phyloP scores from a whole-genome alignment of 1,140 invertebrate genomes.

The Eulimnadia texana region DNA sequence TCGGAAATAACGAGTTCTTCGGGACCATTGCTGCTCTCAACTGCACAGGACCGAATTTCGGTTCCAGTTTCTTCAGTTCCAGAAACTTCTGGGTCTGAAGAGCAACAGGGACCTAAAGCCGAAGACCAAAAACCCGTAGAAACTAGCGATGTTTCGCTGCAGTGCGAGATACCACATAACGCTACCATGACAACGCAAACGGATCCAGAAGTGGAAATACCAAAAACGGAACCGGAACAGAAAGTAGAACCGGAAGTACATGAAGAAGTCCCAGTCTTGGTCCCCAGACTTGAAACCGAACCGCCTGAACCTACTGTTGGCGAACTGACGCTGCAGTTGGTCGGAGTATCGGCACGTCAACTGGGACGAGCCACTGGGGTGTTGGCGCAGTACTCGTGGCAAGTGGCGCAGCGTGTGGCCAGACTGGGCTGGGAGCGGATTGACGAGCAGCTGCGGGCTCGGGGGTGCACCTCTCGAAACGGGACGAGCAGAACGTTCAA shows the following conservation, averaged over 20 bases:
- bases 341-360: conserved; percentile 1
- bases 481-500: conserved; percentile 8
- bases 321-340: conserved; percentile 7
- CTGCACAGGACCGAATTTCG: neutral
- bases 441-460: conserved; percentile 1
- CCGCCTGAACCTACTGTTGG: conserved; percentile 1
- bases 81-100: neutral
- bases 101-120: neutral
- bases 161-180: neutral
- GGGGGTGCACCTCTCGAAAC: conserved; percentile 8
- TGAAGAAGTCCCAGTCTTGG: neutral
- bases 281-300: neutral
- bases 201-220: neutral
- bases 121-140: neutral
- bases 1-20: conserved; percentile 10
- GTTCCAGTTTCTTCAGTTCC: neutral
- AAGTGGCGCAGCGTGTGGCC: conserved; percentile 6
- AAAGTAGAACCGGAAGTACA: neutral
- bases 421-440: conserved; percentile 4
- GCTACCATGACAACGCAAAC: neutral
- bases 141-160: neutral
- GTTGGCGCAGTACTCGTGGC: neutral
- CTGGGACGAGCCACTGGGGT: neutral
- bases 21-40: neutral
- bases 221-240: neutral